These are phyloP conservation scores for Meteorus colon DNA, from an alignment of 2,888 invertebrate genomes.

Conservation along the genomic window DNA sequence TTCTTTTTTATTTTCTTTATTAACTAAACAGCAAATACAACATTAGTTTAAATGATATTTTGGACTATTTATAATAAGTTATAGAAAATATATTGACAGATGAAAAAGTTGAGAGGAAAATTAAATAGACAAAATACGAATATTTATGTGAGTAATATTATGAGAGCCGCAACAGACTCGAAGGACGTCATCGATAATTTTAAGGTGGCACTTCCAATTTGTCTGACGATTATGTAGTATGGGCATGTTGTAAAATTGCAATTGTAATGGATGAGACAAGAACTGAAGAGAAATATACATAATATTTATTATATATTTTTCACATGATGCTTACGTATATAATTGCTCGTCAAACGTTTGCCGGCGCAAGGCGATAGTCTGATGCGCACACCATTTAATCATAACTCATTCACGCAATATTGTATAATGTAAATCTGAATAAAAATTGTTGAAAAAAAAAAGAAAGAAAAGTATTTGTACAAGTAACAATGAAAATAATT, in stretches of 20 bases:
- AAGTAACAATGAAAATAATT: conserved; percentile 7
- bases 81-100: not conserved
- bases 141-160: not conserved
- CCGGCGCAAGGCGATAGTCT: not conserved
- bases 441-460: not conserved
- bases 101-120: not conserved
- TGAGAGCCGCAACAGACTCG: not conserved
- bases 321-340: conserved; percentile 8
- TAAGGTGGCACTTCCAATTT: conserved; percentile 42
- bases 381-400: not conserved
- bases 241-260: conserved; percentile 35
- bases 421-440: not conserved
- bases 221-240: conserved; percentile 16
- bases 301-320: not conserved
- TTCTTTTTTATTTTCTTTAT: not conserved
- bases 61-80: not conserved
- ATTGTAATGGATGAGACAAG: conserved; percentile 9
- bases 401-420: conserved; percentile 4
- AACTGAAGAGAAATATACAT: conserved; percentile 1
- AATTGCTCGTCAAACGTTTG: conserved; percentile 41
- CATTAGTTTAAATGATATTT: not conserved
- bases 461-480: not conserved
- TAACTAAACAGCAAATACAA: not conserved
- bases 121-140: not conserved
- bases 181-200: conserved; percentile 35